Base-by-base conservation (phyloP, 2,113 vertebrate species). In the Anarhynchus alexandrinus region DNA sequence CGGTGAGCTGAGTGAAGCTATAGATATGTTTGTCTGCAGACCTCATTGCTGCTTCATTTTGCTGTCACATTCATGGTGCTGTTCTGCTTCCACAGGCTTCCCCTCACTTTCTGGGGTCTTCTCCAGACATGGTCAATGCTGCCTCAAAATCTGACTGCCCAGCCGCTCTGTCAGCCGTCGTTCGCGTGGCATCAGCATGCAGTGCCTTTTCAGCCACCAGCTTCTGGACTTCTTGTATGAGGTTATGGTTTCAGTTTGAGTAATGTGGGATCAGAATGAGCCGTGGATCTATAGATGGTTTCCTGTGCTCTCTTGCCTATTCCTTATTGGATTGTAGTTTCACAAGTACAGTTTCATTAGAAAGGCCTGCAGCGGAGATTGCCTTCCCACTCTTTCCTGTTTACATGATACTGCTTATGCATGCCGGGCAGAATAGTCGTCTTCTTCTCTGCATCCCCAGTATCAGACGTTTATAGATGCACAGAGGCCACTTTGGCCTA, bases 151-250 rank as follows among this genome's bases (percentile, higher is more conserved):
- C n/a, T 57, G n/a, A 16, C 22, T 43, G 34, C n/a, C 51, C 20
- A 17, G 9, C 13, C 1, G 0, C 17, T 71, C 27, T 3, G 5
- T 0, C 21, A 36, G 32, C 55, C 3, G 0, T 18, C 2, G 0
- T 74, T 64, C 2, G 0, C 52, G 27, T 4, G 42, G 58, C 45
- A 54, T 67, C 32, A 51, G 25, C 1, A 0, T 40, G 40, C 8
- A 72, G 16, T 12, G 4, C 21, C 29, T 45, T 55, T 83, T 34
- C 57, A 71, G 27, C 30, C 61, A 34, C 32, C 29, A 11, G 18
- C 34, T 69, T 73, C 51, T 61, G 57, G 30, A 40, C 49, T 74
- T 72, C 26, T 54, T 87, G 49, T 10, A 14, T 15, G 22, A 82
- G 29, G 20, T 58, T 74, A 40, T 36, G 17, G 34, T 17, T 85